Evolutionary conservation across 2,113 vertebrate genomes (phyloP), one percentile per base, ranked within the genome.

Genomic region (Chaetodon trifascialis): DNA sequence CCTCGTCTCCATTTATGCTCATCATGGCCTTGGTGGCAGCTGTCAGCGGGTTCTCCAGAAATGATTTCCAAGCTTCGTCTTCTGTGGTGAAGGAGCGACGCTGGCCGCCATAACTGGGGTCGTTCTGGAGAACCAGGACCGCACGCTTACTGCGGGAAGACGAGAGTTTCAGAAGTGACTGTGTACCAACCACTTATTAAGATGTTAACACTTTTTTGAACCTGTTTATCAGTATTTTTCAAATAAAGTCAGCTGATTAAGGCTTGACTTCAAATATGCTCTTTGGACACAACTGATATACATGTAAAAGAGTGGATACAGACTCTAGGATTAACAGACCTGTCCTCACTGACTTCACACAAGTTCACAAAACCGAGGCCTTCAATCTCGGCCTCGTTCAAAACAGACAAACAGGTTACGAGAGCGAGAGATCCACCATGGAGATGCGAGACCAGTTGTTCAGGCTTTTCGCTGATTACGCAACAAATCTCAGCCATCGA

Each of bases 21-120:
- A 99, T 99, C 98, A 99, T 99, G 49, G 98, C 98, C 90, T 99
- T 99, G 92, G 98, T 99, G 66, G 98, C 98, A 0, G 97, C 98
- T 0, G 98, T 99, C 90, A 99, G 96, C 0, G 98, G 98, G 92
- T 99, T 99, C 93, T 99, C 98, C 93, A 99, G 95, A 88, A 99
- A 99, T 0, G 97, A 97, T 64, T 99, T 99, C 98, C 98, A 99
- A 60, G 98, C 98, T 77, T 99, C 98, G 67, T 99, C 98, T 83
- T 99, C 98, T 30, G 95, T 99, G 49, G 97, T 99, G 80, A 97
- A 99, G 52, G 96, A 93, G 52, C 98, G 96, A 23, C 98, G 96
- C 91, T 97, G 98, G 21, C 93, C 95, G 58, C 94, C 96, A 84
- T 99, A 99, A 54, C 96, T 94, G 0, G 95, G 92, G 40, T 99